Evolutionary conservation across 2,797 vertebrate species (phyloP), one percentile per base, ranked within the genome.

Genomic region (Nothura maculosa): DNA sequence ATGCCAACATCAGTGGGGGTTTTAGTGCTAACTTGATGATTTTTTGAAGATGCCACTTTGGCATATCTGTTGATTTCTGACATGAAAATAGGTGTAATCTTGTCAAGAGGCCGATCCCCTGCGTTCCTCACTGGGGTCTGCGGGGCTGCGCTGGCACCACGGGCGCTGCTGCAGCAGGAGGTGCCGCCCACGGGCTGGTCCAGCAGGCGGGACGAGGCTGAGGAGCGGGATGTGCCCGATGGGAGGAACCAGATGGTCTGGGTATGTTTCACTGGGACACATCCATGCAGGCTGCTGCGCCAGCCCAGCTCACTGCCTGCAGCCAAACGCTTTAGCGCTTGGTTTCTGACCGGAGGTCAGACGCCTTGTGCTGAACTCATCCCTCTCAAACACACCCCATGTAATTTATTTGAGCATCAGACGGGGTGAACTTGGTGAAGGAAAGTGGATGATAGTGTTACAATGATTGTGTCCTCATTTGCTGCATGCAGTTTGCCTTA

Each of bases 211-310:
- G 89, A 94, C 3, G 0, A 88, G 4, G 60, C 61, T 75, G 75
- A 52, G 87, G 89, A 92, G 81, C 48, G 10, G 93, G 93, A 92
- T 91, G 30, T 5, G 86, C 96, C 91, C 94, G 87, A 76, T 93
- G 89, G 19, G 88, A 91, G 82, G 90, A 97, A 97, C 95, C 91
- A 95, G 97, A 94, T 75, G 40, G 68, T 81, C 85, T 64, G 62
- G 95, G 48, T 86, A 18, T 4, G 6, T 85, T 97, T 97, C 91
- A 95, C 79, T 86, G 81, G 94, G 95, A 89, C 8, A 83, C 79
- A 85, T 86, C 75, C 60, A 36, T 45, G 47, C 81, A 66, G 14
- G 28, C n/a, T 94, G 62, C 92, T 91, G 80, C 92, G 89, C 81
- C 81, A 84, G 36, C 77, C 83, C 17, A 91, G 72, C 85, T 0